A percentile compares a stretch with the other conserved stretches of the same genome.
Evolutionary conservation across 2,797 vertebrate species (phyloP).

Genomic region (Urosaurus nigricauda): DNA sequence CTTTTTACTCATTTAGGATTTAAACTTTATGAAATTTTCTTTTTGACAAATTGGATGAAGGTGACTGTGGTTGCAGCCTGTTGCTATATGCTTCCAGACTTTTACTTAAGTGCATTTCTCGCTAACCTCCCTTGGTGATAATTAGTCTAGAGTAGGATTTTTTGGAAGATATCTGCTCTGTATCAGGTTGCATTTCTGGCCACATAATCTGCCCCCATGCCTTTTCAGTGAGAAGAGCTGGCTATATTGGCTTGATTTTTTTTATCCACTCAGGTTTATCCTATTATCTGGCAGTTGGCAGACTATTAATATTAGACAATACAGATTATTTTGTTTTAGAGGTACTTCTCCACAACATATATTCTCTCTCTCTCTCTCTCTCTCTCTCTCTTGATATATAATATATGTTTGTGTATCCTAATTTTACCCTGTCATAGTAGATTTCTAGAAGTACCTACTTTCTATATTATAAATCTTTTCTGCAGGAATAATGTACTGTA

Average conservation of each 20-base stretch:
- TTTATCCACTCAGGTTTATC: not conserved
- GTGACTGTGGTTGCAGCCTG: not conserved
- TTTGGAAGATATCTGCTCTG: not conserved
- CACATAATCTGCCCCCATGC: not conserved
- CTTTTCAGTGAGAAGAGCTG: not conserved
- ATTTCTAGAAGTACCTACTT: constrained; percentile 10
- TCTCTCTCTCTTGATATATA: too few relatives aligned
- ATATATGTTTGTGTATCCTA: not conserved
- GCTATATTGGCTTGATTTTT: not conserved
- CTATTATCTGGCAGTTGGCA: not conserved
- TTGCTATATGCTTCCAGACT: too few relatives aligned
- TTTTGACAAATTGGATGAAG: not conserved
- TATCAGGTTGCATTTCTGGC: not conserved
- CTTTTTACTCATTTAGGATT: not conserved
- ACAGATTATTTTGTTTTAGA: not conserved
- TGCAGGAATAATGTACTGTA: constrained; percentile 13
- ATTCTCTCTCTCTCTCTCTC: too few relatives aligned
- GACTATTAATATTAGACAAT: not conserved
- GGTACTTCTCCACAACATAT: not conserved
- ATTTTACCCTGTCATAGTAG: not conserved
- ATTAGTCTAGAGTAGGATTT: not conserved
- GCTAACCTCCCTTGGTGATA: too few relatives aligned
- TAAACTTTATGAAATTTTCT: not conserved
- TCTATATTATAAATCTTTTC: not conserved
- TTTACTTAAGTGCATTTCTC: not conserved